Evolutionary conservation across 2,113 vertebrate genomes (phyloP), one percentile per base, ranked within the genome.

Genomic region (Gallinago media): DNA sequence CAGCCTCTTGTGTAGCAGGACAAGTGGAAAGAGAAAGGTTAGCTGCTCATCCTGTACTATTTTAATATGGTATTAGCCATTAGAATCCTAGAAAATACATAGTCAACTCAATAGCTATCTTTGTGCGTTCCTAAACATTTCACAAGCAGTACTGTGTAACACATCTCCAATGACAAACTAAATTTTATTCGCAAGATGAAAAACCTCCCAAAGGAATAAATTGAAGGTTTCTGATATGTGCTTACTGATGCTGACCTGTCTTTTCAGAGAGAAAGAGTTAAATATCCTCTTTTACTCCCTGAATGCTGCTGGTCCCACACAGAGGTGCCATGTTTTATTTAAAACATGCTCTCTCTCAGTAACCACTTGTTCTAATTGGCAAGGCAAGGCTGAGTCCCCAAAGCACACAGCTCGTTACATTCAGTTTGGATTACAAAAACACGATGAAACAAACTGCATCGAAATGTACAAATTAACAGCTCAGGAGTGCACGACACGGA

Each of bases 311-410:
- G 88, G 92, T 94, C 83, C 92, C 96, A 97, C 11, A 18, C 96
- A 97, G 83, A 94, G 94, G 92, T 97, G 96, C 97, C 97, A 98
- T 98, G 97, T 98, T 98, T 98, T 98, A 98, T 98, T 98, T 98
- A 98, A 98, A 98, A 97, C 97, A 97, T 92, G 96, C 95, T 97
- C 96, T 95, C 97, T 98, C 98, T 96, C 97, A 97, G 97, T 97
- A 98, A 98, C 98, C 96, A 97, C 97, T 98, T 97, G 95, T 97
- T 98, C 98, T 98, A 98, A 98, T 98, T 98, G 98, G 98, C 97
- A 98, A 97, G 95, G 98, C 98, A 98, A 97, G 97, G 96, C 96
- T 94, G 83, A 72, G 97, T 98, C 98, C 97, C 98, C 92, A 93
- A 98, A 98, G 98, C 98, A 96, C 98, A 98, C 0, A 98, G 98